Conservation (phyloP, 2,888 invertebrate species). For the Thelaira solivaga region DNA sequence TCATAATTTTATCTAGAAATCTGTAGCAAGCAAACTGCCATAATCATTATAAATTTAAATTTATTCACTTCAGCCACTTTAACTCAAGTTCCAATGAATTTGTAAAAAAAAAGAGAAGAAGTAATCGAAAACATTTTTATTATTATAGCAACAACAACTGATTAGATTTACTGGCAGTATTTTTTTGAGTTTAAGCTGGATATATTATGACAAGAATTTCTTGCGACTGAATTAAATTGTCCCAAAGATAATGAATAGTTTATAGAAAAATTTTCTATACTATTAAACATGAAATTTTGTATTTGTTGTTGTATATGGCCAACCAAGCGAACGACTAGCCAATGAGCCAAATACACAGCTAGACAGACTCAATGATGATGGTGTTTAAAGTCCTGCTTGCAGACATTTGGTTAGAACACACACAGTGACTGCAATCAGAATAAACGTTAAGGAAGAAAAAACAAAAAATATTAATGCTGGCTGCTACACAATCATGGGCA, state of each 20-base stretch:
- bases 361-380: conserved; percentile 8
- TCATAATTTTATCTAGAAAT: no score
- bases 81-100: background rate
- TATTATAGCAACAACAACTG: background rate
- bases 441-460: conserved; percentile 15
- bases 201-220: conserved; percentile 36
- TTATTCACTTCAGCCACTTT: background rate
- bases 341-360: background rate
- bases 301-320: no score
- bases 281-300: conserved; percentile 19
- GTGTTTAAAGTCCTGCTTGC: conserved; percentile 32
- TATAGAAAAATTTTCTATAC: conserved; percentile 43
- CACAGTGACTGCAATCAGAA: conserved; percentile 46
- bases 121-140: background rate
- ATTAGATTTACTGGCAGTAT: background rate
- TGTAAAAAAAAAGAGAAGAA: background rate
- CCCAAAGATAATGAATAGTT: conserved; percentile 40
- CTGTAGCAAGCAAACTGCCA: no score
- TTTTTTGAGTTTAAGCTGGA: background rate
- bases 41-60: background rate
- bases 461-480: background rate
- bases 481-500: background rate
- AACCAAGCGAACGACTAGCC: background rate
- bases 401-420: conserved; percentile 35
- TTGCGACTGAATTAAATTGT: conserved; percentile 44